A percentile compares a stretch with the other conserved stretches of the same genome.
These are phyloP conservation scores for Eonycteris spelaea DNA, from an alignment of 2,113 vertebrate genomes.

Conservation along the genomic window DNA sequence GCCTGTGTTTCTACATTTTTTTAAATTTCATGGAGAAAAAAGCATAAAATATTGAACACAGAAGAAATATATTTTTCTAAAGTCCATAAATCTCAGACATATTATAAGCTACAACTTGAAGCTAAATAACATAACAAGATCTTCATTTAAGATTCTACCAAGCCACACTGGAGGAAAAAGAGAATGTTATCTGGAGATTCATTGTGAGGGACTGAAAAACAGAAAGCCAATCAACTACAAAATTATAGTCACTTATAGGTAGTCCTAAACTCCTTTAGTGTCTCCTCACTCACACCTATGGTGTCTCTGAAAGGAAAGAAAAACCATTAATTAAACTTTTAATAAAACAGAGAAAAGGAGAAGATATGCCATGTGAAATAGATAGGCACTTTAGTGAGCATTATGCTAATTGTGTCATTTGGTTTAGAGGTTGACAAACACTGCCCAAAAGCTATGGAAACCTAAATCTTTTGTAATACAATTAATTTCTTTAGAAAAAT, in stretches of 20 bases:
- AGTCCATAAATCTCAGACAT: background rate
- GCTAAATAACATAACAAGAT: background rate
- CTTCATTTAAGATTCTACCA: background rate
- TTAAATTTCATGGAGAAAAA: no score
- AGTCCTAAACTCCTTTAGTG: slow-evolving; percentile 69
- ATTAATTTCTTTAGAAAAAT: background rate
- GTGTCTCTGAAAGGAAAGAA: slow-evolving; percentile 63
- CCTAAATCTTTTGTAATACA: background rate
- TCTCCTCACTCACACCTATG: slow-evolving; percentile 72
- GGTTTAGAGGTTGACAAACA: background rate
- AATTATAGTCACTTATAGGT: slow-evolving; percentile 65
- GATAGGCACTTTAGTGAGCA: background rate
- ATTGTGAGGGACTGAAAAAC: background rate
- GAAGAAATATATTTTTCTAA: background rate
- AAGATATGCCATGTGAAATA: background rate
- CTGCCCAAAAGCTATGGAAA: background rate
- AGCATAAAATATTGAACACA: background rate
- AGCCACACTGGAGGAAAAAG: background rate
- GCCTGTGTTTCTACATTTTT: background rate
- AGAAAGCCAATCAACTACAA: background rate
- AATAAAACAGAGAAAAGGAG: background rate
- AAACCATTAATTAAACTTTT: background rate
- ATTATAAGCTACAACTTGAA: background rate
- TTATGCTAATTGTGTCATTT: background rate
- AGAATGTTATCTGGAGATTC: background rate